These are phyloP conservation scores for Hemiscyllium ocellatum DNA, from an alignment of 2,113 vertebrate species.

Conservation along the genomic window DNA sequence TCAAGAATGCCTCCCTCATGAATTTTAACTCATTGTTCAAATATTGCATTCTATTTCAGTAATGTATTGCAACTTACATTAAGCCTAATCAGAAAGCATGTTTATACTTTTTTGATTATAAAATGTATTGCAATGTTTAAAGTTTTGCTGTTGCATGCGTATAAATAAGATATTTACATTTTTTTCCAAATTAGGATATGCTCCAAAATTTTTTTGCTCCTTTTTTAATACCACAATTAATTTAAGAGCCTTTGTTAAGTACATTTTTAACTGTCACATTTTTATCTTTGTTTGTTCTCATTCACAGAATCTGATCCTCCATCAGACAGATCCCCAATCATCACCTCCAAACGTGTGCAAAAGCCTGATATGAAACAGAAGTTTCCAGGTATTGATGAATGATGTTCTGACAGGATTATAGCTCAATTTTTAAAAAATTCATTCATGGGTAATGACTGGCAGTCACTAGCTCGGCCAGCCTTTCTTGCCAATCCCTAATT, in stretches of 20 bases:
- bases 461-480: no score
- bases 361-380: background rate
- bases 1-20: background rate
- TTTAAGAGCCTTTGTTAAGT: background rate
- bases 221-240: no score
- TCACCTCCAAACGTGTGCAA: background rate
- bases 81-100: background rate
- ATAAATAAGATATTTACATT: background rate
- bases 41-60: background rate
- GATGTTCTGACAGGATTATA: background rate
- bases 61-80: background rate
- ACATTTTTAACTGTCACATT: background rate
- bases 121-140: background rate
- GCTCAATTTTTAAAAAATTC: background rate
- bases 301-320: background rate
- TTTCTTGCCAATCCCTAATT: no score
- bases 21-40: background rate
- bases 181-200: background rate
- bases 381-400: conserved; percentile 2
- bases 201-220: no score
- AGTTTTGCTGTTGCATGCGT: background rate
- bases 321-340: background rate
- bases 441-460: no score
- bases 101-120: background rate
- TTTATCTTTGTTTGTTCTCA: conserved; percentile 4